Evolutionary conservation across 2,113 vertebrate species (phyloP), one percentile per base, ranked within the genome.

Genomic region (Cynopterus brachyotis): DNA sequence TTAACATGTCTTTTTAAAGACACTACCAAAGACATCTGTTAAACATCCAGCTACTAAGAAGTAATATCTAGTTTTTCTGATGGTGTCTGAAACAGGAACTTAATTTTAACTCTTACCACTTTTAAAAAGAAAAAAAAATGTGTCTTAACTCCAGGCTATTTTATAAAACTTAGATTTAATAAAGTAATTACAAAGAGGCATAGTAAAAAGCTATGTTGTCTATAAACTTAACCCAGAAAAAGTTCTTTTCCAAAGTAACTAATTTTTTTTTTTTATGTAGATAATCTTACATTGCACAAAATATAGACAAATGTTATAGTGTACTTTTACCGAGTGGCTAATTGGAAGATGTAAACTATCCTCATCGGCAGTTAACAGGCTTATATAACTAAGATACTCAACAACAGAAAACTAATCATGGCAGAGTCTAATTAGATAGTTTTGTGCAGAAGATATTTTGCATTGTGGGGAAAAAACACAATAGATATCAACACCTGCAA

Each of bases 351-450:
- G 97, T 98, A 91, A 95, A 96, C 97, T 97, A 91, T 98, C 96
- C 97, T 99, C 98, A 99, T 98, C 98, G 98, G 97, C 92, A 73
- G 95, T 72, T 97, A 97, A 97, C 96, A 98, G 97, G 97, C 94
- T 97, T 98, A 55, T 94, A 95, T 79, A 96, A 97, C 83, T 83
- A 94, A 75, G 98, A 97, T 92, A 97, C 96, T 95, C 90, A 94
- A 91, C 89, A 98, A 93, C 89, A 98, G 98, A 98, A 98, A 98
- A 98, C 97, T 97, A 98, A 98, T 96, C 89, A 95, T 89, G 50
- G 22, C 37, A 59, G 96, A 98, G 98, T 98, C 98, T 98, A 97
- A 98, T 97, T 89, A 92, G 91, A 94, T 97, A 97, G 97, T 96
- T 89, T 88, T 96, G 89, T 96, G 97, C 89, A 0, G 57, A 93